Conservation (phyloP, 1,140 invertebrate genomes). For the Dendroctonus valens region DNA sequence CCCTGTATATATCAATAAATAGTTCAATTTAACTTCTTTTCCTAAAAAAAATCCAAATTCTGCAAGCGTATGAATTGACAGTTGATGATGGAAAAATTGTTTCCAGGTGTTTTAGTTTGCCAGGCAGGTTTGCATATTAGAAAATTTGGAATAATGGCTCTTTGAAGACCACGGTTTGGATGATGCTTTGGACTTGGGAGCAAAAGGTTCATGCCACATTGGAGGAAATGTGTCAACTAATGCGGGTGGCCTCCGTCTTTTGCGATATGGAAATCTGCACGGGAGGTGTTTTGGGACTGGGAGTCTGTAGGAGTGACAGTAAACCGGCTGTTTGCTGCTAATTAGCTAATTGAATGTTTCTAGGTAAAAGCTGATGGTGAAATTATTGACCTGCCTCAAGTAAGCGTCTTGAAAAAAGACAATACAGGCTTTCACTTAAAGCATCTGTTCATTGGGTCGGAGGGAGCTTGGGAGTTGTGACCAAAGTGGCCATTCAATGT, state of each 20-base stretch:
- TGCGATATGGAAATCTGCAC: slow-evolving; percentile 95
- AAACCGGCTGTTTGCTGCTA: neutral
- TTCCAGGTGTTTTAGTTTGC: slow-evolving; percentile 53
- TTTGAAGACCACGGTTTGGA: slow-evolving; percentile 71
- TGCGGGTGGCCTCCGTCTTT: slow-evolving; percentile 89
- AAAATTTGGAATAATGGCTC: slow-evolving; percentile 77
- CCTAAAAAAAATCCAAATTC: slow-evolving; percentile 2
- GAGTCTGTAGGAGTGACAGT: slow-evolving; percentile 73
- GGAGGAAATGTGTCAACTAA: slow-evolving; percentile 97
- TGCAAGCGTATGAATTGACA: neutral
- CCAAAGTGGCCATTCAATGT: slow-evolving; percentile 89
- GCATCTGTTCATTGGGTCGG: slow-evolving; percentile 95
- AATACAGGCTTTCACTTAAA: slow-evolving; percentile 97
- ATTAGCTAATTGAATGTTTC: slow-evolving; percentile 17
- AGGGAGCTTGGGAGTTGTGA: slow-evolving; percentile 96
- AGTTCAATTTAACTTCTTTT: too few relatives aligned
- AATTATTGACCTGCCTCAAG: slow-evolving; percentile 79
- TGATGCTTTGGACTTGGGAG: slow-evolving; percentile 96
- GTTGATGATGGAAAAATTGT: slow-evolving; percentile 1
- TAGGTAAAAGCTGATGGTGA: slow-evolving; percentile 88
- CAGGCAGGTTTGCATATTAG: slow-evolving; percentile 92
- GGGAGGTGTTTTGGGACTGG: slow-evolving; percentile 87
- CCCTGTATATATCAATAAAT: too few relatives aligned
- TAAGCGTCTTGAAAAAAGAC: slow-evolving; percentile 89
- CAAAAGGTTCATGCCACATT: slow-evolving; percentile 96